Evolutionary conservation across 2,888 invertebrate species (phyloP).

Genomic region (Leptopilina syphax): DNA sequence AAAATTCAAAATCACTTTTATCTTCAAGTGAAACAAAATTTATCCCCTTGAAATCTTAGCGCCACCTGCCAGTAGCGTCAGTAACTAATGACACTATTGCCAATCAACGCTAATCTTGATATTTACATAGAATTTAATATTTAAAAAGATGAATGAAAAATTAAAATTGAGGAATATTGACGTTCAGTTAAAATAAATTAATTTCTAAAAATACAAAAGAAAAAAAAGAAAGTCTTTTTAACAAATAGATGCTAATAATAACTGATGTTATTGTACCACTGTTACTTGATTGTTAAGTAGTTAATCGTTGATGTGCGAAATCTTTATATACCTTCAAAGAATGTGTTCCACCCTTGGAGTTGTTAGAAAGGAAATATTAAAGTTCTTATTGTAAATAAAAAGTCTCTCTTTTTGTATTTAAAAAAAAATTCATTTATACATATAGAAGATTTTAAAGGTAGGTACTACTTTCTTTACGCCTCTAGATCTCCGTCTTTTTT

Average conservation of each 20-base stretch:
- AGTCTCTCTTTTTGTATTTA: constrained; percentile 58
- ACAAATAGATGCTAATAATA: neutral
- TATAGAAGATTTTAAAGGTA: constrained; percentile 65
- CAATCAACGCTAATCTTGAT: too few species aligned
- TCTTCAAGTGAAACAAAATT: too few species aligned
- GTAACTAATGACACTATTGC: too few species aligned
- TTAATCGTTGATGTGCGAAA: constrained; percentile 21
- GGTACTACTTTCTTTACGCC: constrained; percentile 69
- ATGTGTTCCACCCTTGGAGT: constrained; percentile 74
- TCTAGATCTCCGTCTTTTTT: constrained; percentile 57
- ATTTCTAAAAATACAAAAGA: too few species aligned
- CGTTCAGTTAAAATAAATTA: too few species aligned
- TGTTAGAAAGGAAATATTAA: constrained; percentile 55
- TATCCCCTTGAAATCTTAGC: too few species aligned
- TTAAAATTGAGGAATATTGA: too few species aligned
- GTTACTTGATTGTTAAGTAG: constrained; percentile 27
- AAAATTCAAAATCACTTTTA: too few species aligned
- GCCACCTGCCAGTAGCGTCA: too few species aligned
- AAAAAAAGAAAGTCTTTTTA: too few species aligned
- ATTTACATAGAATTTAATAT: too few species aligned
- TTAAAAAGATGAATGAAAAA: too few species aligned
- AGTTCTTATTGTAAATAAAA: constrained; percentile 50
- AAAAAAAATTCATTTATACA: constrained; percentile 53
- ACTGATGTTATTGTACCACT: neutral
- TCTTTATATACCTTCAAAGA: constrained; percentile 28